Base-by-base conservation (phyloP, 2,113 vertebrate genomes). In the Dasyprocta punctata region DNA sequence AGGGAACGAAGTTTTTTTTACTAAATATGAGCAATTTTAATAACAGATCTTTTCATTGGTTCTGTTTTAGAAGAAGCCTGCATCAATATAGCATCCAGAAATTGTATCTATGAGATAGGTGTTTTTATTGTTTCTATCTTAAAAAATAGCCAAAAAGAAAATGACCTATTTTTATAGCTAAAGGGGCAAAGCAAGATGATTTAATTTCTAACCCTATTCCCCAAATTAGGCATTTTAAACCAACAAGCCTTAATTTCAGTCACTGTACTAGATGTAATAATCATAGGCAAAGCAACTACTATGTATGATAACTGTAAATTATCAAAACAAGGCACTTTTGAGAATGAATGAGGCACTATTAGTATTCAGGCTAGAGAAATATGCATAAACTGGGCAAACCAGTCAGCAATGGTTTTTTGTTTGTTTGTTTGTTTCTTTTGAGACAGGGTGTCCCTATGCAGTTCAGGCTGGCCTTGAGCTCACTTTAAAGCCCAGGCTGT, bases 21-120 rank as follows among this genome's bases (percentile, higher is more conserved):
- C 52, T 92, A 87, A 88, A 85, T 90, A 69, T 77, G 36, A 95
- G 84, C 82, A 52, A 83, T 71, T 97, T 92, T 12, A 94, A 92
- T 54, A 41, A 54, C 77, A 90, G 63, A 63, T 36, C 2, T 90
- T 65, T 90, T 65, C 24, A 33, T 33, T 82, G 41, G 49, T 81
- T 80, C 30, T 90, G 28, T 56, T 91, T 54, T 77, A 94, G 38
- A 84, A 77, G 44, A 89, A 61, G 28, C 4, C 52, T 65, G 41
- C 75, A 88, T 75, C 52, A 44, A 90, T 38, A 85, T 2, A 83
- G 9, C 17, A 61, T 20, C 56, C 28, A 89, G 26, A 89, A 84
- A 94, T 75, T n/a, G 44, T 16, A 44, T 36, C 41, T 41, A 24
- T 61, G 56, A 67, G 16, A 47, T 2, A 71, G 41, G 30, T 60